A percentile compares a stretch with the other conserved stretches of the same genome.
Conservation (phyloP, 2,888 invertebrate species). For the Caenorhabditis angaria region DNA sequence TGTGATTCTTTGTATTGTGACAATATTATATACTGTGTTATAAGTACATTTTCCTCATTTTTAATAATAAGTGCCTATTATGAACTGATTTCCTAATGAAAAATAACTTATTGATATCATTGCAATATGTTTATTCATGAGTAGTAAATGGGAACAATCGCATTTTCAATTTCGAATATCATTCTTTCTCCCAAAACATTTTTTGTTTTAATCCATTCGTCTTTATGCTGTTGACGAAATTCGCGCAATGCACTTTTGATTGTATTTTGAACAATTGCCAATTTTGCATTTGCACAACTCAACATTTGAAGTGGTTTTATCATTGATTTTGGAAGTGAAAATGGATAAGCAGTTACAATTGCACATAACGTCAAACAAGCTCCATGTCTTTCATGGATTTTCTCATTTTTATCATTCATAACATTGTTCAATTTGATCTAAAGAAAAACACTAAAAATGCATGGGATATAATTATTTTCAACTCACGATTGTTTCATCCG, state of each 20-base stretch:
- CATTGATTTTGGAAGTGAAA: conserved; percentile 37
- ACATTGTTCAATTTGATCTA: not conserved
- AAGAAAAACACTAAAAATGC: not conserved
- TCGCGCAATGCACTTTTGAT: conserved; percentile 40
- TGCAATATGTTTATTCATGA: no score
- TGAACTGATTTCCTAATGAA: not conserved
- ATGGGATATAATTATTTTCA: not conserved
- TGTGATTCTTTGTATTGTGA: conserved; percentile 2
- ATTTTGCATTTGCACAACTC: conserved; percentile 13
- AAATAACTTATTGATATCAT: no score
- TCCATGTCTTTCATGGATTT: conserved; percentile 30
- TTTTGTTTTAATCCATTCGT: conserved; percentile 35
- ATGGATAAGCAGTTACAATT: conserved; percentile 45
- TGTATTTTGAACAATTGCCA: conserved; percentile 26
- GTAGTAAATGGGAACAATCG: conserved; percentile 54
- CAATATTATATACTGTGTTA: no score
- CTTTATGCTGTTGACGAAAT: conserved; percentile 44
- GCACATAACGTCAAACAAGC: conserved; percentile 42
- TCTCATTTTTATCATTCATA: not conserved
- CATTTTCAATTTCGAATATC: conserved; percentile 49
- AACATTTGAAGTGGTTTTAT: conserved; percentile 31
- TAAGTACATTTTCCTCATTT: not conserved
- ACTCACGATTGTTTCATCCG: conserved; percentile 1
- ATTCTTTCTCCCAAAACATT: conserved; percentile 35
- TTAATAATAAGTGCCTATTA: not conserved